phyloP scores from a whole-genome alignment of 2,888 invertebrate genomes.

The Junonia oenone region DNA sequence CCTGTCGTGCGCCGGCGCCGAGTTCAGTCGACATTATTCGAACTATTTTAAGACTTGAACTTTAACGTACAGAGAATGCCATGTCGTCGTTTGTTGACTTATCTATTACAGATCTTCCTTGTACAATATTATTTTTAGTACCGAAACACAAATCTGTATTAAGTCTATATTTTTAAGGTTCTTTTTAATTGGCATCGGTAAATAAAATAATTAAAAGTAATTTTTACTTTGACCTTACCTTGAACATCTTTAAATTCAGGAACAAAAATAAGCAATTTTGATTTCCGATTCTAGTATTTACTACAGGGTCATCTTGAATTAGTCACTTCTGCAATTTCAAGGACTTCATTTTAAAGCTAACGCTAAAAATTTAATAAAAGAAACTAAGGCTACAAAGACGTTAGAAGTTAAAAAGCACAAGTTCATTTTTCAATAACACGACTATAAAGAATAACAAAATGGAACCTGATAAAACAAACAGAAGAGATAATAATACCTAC shows the following conservation, averaged over 20 bases:
- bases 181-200: too few species aligned
- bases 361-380: too few species aligned
- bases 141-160: neutral
- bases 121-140: conserved; percentile 23
- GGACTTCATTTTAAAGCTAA: neutral
- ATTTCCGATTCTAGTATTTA: neutral
- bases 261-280: neutral
- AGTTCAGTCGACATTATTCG: conserved; percentile 44
- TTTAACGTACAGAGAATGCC: conserved; percentile 37
- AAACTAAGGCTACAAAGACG: too few species aligned
- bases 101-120: conserved; percentile 49
- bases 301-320: neutral
- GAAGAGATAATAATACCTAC: too few species aligned
- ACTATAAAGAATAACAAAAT: too few species aligned
- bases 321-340: neutral
- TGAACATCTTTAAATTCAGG: neutral
- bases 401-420: too few species aligned
- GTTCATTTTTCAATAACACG: too few species aligned
- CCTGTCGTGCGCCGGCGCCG: conserved; percentile 9
- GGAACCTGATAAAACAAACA: too few species aligned
- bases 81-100: conserved; percentile 39
- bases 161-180: neutral
- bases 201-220: neutral
- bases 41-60: conserved; percentile 52
- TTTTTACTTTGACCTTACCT: neutral